Evolutionary conservation across 2,113 vertebrate genomes (phyloP), one percentile per base, ranked within the genome.

Genomic region (Upupa epops): DNA sequence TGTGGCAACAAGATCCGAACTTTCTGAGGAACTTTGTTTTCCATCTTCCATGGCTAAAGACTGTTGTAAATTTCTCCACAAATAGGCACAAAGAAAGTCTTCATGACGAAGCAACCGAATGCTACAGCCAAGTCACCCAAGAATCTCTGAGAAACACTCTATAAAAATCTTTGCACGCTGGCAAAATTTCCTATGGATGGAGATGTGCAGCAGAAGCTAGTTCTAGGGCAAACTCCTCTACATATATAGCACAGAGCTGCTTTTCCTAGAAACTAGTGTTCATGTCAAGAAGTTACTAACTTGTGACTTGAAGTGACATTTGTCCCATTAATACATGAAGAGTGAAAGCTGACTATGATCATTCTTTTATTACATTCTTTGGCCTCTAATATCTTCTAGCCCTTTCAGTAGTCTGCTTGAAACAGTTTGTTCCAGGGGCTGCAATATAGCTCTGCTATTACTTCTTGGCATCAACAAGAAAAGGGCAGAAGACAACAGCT

Each of bases 321-420:
- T 85, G 89, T 61, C 75, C 70, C 42, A 37, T 90, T 93, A 92
- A 87, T 90, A 74, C 22, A 29, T 5, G 26, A 79, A 48, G 75
- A 78, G 52, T 78, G 81, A 73, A 78, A 82, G 79, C 83, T 92
- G 86, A 52, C 51, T 82, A 15, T 58, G 79, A 85, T 92, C 63
- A 70, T 49, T 74, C 89, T 66, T 90, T 78, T 92, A 90, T 85
- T 92, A 61, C 75, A 69, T 88, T 93, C 66, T 66, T 60, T 81
- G 74, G 42, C 79, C 61, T 93, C 70, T 66, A 46, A 71, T 85
- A 71, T 61, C 48, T 82, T 56, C 46, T 19, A 72, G 70, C 59
- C 42, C 51, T 81, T 84, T 31, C 26, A 59, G 48, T 60, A n/a
- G 51, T 86, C 37, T 36, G 28, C 77, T 87, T 6, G 11, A 63